Conservation (phyloP, 1,140 invertebrate genomes). For the Latrodectus geometricus region DNA sequence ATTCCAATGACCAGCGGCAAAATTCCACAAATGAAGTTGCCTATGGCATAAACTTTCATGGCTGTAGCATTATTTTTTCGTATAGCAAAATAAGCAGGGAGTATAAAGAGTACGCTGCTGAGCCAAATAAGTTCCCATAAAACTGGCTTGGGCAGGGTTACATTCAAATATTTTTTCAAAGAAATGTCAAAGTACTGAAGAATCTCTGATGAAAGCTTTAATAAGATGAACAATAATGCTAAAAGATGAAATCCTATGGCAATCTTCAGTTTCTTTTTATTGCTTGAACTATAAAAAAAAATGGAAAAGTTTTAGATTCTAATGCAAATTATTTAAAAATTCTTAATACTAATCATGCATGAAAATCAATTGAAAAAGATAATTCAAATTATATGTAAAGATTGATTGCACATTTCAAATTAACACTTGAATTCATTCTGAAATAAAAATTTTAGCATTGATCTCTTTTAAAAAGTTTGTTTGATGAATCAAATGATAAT, state of each 20-base stretch:
- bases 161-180: slow-evolving; percentile 90
- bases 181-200: slow-evolving; percentile 92
- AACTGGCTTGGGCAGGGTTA: slow-evolving; percentile 89
- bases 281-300: slow-evolving; percentile 81
- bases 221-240: slow-evolving; percentile 88
- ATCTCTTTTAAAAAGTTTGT: no score
- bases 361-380: background rate
- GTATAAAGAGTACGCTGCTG: slow-evolving; percentile 82
- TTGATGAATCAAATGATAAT: no score
- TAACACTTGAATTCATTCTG: no score
- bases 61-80: slow-evolving; percentile 83
- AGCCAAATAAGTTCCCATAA: slow-evolving; percentile 97
- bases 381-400: background rate
- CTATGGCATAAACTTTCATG: slow-evolving; percentile 83
- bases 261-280: slow-evolving; percentile 91
- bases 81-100: slow-evolving; percentile 85
- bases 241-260: slow-evolving; percentile 93
- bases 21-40: slow-evolving; percentile 76
- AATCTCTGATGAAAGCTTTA: slow-evolving; percentile 89
- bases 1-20: slow-evolving; percentile 24
- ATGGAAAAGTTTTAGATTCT: background rate
- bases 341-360: background rate
- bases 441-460: no score
- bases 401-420: no score
- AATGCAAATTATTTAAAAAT: background rate